These are phyloP conservation scores for Ochotona princeps DNA, from an alignment of 2,113 vertebrate genomes.

Conservation along the genomic window DNA sequence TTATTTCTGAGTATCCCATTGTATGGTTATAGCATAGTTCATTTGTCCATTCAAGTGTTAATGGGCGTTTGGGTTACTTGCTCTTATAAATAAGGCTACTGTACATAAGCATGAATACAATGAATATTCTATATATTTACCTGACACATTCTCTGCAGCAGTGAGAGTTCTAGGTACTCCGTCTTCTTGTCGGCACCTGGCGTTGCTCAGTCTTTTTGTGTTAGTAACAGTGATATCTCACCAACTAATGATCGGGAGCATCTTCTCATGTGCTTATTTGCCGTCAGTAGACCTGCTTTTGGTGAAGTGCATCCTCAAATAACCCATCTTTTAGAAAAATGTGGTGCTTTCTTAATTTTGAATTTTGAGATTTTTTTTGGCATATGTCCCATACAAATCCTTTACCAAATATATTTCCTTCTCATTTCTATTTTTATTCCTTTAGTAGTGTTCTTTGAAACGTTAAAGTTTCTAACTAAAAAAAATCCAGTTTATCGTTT, in stretches of 20 bases:
- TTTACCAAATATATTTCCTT: constrained; percentile 7
- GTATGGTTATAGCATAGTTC: neutral
- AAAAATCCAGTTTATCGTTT: neutral
- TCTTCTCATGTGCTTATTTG: constrained; percentile 4
- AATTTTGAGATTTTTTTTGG: neutral
- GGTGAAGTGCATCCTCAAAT: neutral
- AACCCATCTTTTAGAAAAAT: neutral
- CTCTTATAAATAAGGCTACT: neutral
- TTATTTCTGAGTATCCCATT: constrained; percentile 34
- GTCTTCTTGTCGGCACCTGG: too few species aligned
- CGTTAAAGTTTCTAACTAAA: neutral
- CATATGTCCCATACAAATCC: neutral
- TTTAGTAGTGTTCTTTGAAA: neutral
- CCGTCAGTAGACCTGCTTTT: neutral
- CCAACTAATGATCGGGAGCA: neutral
- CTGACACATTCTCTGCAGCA: too few species aligned
- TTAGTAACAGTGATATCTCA: neutral
- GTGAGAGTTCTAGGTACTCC: too few species aligned
- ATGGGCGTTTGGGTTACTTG: neutral
- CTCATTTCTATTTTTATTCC: neutral
- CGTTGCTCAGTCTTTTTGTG: too few species aligned
- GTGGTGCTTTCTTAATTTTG: neutral
- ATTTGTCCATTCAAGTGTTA: neutral
- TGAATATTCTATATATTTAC: too few species aligned
- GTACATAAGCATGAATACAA: neutral